phyloP scores from a whole-genome alignment of 2,113 vertebrate genomes.

The Plestiodon gilberti region DNA sequence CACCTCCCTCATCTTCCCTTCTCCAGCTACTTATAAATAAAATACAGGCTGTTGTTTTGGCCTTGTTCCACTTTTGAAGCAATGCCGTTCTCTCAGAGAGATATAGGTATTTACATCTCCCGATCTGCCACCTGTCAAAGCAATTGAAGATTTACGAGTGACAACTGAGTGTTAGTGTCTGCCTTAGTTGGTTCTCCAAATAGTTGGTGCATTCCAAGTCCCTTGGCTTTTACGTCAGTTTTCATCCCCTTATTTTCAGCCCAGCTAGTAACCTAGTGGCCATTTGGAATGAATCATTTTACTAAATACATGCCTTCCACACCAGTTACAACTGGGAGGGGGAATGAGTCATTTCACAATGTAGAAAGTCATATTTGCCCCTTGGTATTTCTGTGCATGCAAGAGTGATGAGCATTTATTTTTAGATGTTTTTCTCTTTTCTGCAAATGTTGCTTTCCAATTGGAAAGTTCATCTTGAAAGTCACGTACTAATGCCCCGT shows the following conservation, averaged over 20 bases:
- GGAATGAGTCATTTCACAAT: conserved; percentile 69
- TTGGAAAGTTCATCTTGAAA: conserved; percentile 51
- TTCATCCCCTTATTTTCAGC: conserved; percentile 59
- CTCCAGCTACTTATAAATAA: conserved; percentile 27
- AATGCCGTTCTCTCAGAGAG: conserved; percentile 52
- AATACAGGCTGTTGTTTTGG: conserved; percentile 36
- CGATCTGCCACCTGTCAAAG: conserved; percentile 68
- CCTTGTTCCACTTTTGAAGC: conserved; percentile 47
- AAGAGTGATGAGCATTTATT: conserved; percentile 60
- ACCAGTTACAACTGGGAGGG: conserved; percentile 54
- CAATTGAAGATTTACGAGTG: conserved; percentile 61
- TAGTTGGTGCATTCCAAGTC: conserved; percentile 56
- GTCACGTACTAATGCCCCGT: conserved; percentile 43
- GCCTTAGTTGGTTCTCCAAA: conserved; percentile 61
- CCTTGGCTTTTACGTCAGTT: conserved; percentile 56
- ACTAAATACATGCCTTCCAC: conserved; percentile 50
- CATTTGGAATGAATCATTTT: conserved; percentile 69
- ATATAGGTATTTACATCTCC: conserved; percentile 18
- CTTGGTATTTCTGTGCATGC: conserved; percentile 68
- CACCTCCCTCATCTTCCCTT: neutral
- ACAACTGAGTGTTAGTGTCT: conserved; percentile 67
- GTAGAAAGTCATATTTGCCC: conserved; percentile 67
- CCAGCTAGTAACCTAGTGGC: conserved; percentile 62
- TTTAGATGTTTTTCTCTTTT: conserved; percentile 60
- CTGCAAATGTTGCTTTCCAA: conserved; percentile 49